phyloP scores from a whole-genome alignment of 2,113 vertebrate genomes.

The Coryphaenoides rupestris region DNA sequence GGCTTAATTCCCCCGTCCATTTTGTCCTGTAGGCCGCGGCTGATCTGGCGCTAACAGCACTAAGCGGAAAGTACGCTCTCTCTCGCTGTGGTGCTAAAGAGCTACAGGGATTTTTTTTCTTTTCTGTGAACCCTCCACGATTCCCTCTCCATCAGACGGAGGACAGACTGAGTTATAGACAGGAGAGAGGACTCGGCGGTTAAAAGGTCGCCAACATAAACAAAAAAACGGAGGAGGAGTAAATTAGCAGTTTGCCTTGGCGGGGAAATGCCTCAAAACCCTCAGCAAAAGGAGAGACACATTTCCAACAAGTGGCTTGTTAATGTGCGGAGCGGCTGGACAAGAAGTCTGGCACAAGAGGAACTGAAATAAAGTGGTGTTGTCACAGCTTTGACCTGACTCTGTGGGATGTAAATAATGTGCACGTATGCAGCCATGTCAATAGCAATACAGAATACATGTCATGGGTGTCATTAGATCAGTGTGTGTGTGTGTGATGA shows the following conservation, averaged over 20 bases:
- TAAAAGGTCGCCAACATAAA: constrained; percentile 43
- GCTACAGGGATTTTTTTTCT: not conserved
- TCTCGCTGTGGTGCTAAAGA: not conserved
- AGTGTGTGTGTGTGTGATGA: too few relatives aligned
- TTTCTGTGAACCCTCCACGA: constrained; percentile 21
- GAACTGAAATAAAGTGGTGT: not conserved
- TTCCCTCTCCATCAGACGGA: constrained; percentile 29
- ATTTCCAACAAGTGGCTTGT: constrained; percentile 11
- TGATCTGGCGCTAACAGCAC: not conserved
- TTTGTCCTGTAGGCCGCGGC: not conserved
- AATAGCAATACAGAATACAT: too few relatives aligned
- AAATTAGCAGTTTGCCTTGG: constrained; percentile 54
- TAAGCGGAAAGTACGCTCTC: not conserved
- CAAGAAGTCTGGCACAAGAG: not conserved
- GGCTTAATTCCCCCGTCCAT: not conserved
- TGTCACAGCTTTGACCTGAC: too few relatives aligned
- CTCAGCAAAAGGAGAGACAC: constrained; percentile 6
- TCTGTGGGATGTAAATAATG: too few relatives aligned
- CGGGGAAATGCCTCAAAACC: constrained; percentile 32
- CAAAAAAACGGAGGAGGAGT: constrained; percentile 30
- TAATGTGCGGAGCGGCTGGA: constrained; percentile 5
- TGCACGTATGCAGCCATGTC: too few relatives aligned
- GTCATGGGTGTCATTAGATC: too few relatives aligned
- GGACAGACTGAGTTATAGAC: constrained; percentile 23
- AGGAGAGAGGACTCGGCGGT: constrained; percentile 20